Conservation (phyloP, 2,888 invertebrate genomes). For the Andrena bicolor region DNA sequence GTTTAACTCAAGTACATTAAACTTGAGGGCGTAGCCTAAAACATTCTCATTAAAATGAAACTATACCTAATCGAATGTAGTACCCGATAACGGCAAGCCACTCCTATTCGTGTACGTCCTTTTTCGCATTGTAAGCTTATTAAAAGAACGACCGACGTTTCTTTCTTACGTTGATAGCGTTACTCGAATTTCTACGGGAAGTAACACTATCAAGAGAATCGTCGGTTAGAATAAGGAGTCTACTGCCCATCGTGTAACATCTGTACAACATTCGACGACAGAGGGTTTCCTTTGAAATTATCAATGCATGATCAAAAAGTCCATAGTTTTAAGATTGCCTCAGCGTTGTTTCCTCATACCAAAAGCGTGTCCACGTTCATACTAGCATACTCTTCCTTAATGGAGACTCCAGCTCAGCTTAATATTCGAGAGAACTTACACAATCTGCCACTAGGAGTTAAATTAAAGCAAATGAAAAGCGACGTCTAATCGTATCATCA, state of each 20-base stretch:
- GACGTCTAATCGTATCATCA: constrained; percentile 71
- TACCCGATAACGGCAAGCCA: constrained; percentile 67
- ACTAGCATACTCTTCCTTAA: constrained; percentile 63
- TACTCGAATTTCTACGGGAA: constrained; percentile 50
- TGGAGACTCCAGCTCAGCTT: constrained; percentile 75
- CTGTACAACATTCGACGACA: constrained; percentile 73
- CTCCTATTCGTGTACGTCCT: constrained; percentile 65
- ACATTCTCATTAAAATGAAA: constrained; percentile 71
- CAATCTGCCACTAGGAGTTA: constrained; percentile 49
- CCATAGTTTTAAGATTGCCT: constrained; percentile 85
- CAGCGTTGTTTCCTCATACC: constrained; percentile 84
- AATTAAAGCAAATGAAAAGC: constrained; percentile 66
- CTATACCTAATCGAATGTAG: constrained; percentile 77
- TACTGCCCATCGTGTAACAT: constrained; percentile 57
- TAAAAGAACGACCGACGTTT: constrained; percentile 72
- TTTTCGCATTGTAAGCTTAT: constrained; percentile 35
- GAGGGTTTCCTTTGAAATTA: constrained; percentile 72
- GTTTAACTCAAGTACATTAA: constrained; percentile 66
- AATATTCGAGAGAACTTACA: constrained; percentile 41
- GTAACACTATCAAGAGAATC: constrained; percentile 68
- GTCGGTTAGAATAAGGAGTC: constrained; percentile 65
- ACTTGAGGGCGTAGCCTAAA: constrained; percentile 64
- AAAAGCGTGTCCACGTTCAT: constrained; percentile 81
- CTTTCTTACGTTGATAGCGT: constrained; percentile 61
- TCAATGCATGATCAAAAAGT: constrained; percentile 85